Percentiles rank a stretch among this genome's conserved stretches.
phyloP scores from a whole-genome alignment of 2,888 invertebrate genomes.

The Apotomis turbidana region DNA sequence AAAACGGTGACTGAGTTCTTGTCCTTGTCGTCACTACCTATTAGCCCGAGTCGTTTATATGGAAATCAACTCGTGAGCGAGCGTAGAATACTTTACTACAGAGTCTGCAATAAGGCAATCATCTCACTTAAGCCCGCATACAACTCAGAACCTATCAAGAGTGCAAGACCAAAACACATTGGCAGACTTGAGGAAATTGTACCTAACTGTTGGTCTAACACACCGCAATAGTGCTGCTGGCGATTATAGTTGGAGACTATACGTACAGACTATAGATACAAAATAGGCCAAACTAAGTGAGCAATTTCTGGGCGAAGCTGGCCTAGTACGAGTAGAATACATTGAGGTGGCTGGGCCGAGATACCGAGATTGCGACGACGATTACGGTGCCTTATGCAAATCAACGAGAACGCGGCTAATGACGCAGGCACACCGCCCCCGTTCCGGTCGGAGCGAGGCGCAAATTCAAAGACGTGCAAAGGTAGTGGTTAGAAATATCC shows the following conservation, averaged over 20 bases:
- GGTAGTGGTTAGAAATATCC: background rate
- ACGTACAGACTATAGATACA: background rate
- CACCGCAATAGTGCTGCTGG: background rate
- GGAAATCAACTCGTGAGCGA: background rate
- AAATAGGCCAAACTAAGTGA: conserved; percentile 23
- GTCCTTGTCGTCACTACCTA: background rate
- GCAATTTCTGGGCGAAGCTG: conserved; percentile 21
- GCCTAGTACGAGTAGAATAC: conserved; percentile 15
- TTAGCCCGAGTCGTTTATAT: background rate
- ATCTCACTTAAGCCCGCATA: background rate
- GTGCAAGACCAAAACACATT: background rate
- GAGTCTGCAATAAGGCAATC: background rate
- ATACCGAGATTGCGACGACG: conserved; percentile 29
- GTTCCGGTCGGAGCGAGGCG: conserved; percentile 6
- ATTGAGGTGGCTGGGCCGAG: conserved; percentile 25
- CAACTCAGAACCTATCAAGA: background rate
- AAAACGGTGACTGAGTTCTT: background rate
- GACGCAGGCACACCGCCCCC: conserved; percentile 18
- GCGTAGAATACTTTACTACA: background rate
- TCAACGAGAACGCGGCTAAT: conserved; percentile 29
- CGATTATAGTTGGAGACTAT: no score
- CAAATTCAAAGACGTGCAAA: conserved; percentile 4
- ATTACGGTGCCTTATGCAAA: conserved; percentile 32
- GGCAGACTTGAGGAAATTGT: background rate
- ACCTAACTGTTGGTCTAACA: background rate